Evolutionary conservation across 1,140 invertebrate genomes (phyloP).

Genomic region (Carposina sasakii): DNA sequence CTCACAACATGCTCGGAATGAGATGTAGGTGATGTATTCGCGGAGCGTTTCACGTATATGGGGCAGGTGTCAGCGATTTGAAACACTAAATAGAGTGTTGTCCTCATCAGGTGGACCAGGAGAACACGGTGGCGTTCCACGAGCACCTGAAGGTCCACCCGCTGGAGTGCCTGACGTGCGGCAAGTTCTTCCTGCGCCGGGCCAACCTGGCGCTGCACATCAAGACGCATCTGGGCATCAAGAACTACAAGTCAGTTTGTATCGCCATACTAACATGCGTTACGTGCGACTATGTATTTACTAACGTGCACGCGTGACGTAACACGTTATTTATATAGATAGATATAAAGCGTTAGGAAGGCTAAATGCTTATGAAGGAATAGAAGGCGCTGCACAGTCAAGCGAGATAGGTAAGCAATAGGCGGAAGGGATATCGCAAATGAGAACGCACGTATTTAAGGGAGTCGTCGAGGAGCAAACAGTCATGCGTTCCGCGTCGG

Average conservation of each 20-base stretch:
- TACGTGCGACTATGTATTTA: too few species aligned
- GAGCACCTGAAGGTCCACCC: conserved; percentile 84
- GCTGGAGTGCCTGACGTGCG: conserved; percentile 84
- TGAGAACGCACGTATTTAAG: too few species aligned
- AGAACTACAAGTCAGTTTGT: conserved; percentile 75
- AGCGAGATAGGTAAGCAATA: too few species aligned
- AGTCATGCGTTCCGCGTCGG: too few species aligned
- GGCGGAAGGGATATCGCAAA: too few species aligned
- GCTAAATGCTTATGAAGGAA: too few species aligned
- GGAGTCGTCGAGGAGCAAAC: too few species aligned
- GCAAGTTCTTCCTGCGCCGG: conserved; percentile 82
- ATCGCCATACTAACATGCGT: neutral
- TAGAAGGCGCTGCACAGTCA: too few species aligned
- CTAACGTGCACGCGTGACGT: too few species aligned
- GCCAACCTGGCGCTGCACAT: conserved; percentile 83
- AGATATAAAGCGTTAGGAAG: too few species aligned
- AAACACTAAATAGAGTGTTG: neutral
- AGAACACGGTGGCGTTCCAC: conserved; percentile 76
- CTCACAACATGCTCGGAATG: neutral
- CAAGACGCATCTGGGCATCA: conserved; percentile 84
- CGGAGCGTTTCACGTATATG: neutral
- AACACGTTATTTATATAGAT: too few species aligned
- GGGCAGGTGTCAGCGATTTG: neutral
- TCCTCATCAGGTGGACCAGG: conserved; percentile 72
- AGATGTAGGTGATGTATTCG: neutral